Evolutionary conservation across 2,888 invertebrate genomes (phyloP), one percentile per base, ranked within the genome.

Genomic region (Pherbina coryleti): DNA sequence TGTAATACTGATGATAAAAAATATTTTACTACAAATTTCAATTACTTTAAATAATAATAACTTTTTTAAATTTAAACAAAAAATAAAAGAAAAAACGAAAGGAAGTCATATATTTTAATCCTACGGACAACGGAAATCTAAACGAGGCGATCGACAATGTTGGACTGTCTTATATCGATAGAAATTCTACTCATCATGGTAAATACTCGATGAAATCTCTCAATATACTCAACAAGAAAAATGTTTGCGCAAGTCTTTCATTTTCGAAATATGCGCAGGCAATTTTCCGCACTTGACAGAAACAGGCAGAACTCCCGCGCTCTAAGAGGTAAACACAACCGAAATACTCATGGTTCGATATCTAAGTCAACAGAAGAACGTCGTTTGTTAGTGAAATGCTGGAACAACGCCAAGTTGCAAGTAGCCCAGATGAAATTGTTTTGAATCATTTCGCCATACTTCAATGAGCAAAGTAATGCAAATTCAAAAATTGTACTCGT

Each of bases 141-240:
- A 82, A 83, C 86, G 84, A 85, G 84, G 82, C 89, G 86, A 88
- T 88, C 85, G 89, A 83, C 87, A 85, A 86, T 86, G 83, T 86
- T 84, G 86, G 85, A 89, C 88, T 88, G 86, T 74, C 81, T 77
- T 34, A 57, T 60, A 55, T n/a, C 49, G 64, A 31, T 17, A 62
- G 37, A 75, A 66, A 25, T 17, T 44, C 9, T 9, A n/a, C 64
- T 67, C 76, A 72, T 44, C 66, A 37, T 57, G 73, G 75, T 77
- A 80, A 74, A 77, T 76, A 79, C 76, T 77, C 34, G 66, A 53
- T 71, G 70, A 77, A 49, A 69, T 57, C 22, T 57, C 60, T 55
- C 31, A 64, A 71, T 51, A 66, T 8, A 51, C 74, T 67, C 37
- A 74, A 74, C 60, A 49, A 25, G 51, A 71, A 62, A n/a, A 51